These are phyloP conservation scores for Bicyclus anynana DNA, from an alignment of 1,140 invertebrate species.

Conservation along the genomic window DNA sequence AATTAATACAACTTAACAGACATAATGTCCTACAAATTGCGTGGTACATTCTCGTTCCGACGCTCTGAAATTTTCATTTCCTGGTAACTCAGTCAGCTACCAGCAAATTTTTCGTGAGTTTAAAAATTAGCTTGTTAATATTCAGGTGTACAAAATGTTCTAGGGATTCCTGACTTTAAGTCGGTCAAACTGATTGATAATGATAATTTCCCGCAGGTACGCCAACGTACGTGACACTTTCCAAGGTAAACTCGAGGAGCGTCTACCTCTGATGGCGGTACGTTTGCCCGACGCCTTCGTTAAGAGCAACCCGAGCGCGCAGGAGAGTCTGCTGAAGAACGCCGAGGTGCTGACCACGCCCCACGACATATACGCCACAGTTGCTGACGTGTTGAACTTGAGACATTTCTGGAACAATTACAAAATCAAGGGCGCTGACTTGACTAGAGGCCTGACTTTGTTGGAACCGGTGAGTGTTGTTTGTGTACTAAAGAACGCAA, in stretches of 20 bases:
- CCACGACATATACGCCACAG: constrained; percentile 88
- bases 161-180: too few species aligned
- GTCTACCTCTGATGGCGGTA: constrained; percentile 90
- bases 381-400: constrained; percentile 81
- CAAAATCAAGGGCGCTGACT: constrained; percentile 72
- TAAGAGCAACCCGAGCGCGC: constrained; percentile 78
- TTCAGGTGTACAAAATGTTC: too few species aligned
- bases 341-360: constrained; percentile 85
- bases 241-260: constrained; percentile 93
- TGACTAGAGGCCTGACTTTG: constrained; percentile 82
- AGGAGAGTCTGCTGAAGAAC: constrained; percentile 83
- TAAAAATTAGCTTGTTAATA: too few species aligned
- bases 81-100: too few species aligned
- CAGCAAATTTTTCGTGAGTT: too few species aligned
- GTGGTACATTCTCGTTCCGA: too few species aligned
- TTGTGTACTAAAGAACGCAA: constrained; percentile 83
- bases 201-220: constrained; percentile 79
- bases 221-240: constrained; percentile 88
- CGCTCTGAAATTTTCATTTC: too few species aligned
- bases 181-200: too few species aligned
- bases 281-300: constrained; percentile 85
- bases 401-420: constrained; percentile 32
- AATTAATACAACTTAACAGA: too few species aligned
- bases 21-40: too few species aligned
- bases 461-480: constrained; percentile 81